Conservation (phyloP, 2,797 vertebrate species). For the Mallotus villosus region DNA sequence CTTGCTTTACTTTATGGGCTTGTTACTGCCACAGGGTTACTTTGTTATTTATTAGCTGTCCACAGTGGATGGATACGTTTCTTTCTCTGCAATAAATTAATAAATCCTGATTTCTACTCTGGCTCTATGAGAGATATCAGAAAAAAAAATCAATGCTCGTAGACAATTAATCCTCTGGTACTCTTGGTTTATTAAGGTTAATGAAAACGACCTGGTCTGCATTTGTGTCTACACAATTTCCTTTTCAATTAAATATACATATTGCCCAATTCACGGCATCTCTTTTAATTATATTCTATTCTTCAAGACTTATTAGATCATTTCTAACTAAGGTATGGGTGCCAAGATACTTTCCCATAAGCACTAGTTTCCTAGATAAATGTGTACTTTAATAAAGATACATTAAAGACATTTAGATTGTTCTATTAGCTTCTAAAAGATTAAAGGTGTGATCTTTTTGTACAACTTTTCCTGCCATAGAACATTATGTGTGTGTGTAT, state of each 20-base stretch:
- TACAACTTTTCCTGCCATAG: slow-evolving; percentile 29
- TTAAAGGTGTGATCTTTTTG: slow-evolving; percentile 15
- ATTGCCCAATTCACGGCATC: not conserved
- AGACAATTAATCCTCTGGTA: slow-evolving; percentile 63
- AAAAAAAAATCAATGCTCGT: slow-evolving; percentile 72
- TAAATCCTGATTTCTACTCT: slow-evolving; percentile 69
- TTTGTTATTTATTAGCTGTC: slow-evolving; percentile 77
- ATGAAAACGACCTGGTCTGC: slow-evolving; percentile 1
- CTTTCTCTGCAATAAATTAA: slow-evolving; percentile 67
- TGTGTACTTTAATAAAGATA: slow-evolving; percentile 5
- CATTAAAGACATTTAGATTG: slow-evolving; percentile 9
- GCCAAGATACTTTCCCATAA: not conserved
- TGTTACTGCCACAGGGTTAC: slow-evolving; percentile 74
- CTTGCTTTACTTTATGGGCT: slow-evolving; percentile 73
- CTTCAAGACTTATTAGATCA: slow-evolving; percentile 10
- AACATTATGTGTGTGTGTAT: slow-evolving; percentile 43
- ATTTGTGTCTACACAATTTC: not conserved
- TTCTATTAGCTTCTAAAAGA: slow-evolving; percentile 25
- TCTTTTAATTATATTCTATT: not conserved
- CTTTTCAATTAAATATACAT: no score
- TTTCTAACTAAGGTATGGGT: slow-evolving; percentile 8
- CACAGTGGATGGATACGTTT: slow-evolving; percentile 66
- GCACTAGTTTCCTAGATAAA: slow-evolving; percentile 7
- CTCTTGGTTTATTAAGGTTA: slow-evolving; percentile 21
- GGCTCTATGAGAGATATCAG: slow-evolving; percentile 56